Conservation (phyloP, 2,797 vertebrate species). For the Synanceia verrucosa region DNA sequence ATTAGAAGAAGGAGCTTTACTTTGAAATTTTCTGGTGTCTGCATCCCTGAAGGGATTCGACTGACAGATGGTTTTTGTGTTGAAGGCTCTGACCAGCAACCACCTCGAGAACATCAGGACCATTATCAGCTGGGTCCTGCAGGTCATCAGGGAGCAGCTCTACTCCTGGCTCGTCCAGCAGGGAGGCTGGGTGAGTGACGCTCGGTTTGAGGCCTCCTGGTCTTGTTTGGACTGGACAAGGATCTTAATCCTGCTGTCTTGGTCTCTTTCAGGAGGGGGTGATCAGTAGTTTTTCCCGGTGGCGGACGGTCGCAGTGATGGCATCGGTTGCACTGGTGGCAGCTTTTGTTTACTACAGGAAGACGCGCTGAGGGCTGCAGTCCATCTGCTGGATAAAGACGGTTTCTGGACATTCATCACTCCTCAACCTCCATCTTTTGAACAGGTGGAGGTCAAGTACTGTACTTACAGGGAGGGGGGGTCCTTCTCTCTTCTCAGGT, state of each 20-base stretch:
- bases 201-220: not conserved
- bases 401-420: constrained; percentile 9
- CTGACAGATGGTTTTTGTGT: constrained; percentile 1
- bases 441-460: not conserved
- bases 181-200: constrained; percentile 84
- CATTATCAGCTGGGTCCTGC: constrained; percentile 80
- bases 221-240: not conserved
- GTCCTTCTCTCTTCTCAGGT: constrained; percentile 31
- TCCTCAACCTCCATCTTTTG: constrained; percentile 1
- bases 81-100: constrained; percentile 78
- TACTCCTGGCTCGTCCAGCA: constrained; percentile 80
- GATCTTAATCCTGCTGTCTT: not conserved
- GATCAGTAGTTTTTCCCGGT: constrained; percentile 67
- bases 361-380: constrained; percentile 62
- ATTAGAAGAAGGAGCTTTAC: too few species aligned
- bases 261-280: constrained; percentile 70
- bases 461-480: not conserved
- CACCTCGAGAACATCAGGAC: constrained; percentile 74
- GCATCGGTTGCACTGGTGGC: constrained; percentile 73
- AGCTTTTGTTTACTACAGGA: constrained; percentile 76
- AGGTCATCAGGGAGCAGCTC: constrained; percentile 77
- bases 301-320: constrained; percentile 71
- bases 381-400: constrained; percentile 8
- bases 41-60: too few species aligned
- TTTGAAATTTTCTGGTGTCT: too few species aligned